Conservation (phyloP, 2,888 invertebrate genomes). For the Drosophila emarginata region DNA sequence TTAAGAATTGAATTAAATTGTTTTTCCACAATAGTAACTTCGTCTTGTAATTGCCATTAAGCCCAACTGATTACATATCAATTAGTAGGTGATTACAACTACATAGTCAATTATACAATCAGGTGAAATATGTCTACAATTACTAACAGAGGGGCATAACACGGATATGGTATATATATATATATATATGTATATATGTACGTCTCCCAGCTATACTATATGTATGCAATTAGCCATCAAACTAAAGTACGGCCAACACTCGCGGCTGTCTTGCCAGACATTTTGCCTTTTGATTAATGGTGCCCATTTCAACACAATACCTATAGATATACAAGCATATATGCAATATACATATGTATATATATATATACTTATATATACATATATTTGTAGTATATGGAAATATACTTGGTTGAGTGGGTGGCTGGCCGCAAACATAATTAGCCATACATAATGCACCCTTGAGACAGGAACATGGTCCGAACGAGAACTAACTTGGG, state of each 20-base stretch:
- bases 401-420: conserved; percentile 24
- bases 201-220: conserved; percentile 21
- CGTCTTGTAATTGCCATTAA: conserved; percentile 38
- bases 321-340: conserved; percentile 5
- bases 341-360: background rate
- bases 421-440: conserved; percentile 21
- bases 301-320: conserved; percentile 29
- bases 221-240: conserved; percentile 63
- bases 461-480: conserved; percentile 51
- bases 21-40: conserved; percentile 16
- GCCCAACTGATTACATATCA: conserved; percentile 56
- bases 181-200: background rate
- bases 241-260: conserved; percentile 46
- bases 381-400: background rate
- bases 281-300: conserved; percentile 62
- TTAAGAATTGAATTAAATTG: conserved; percentile 18
- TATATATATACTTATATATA: background rate
- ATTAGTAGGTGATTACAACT: conserved; percentile 47
- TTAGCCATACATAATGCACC: conserved; percentile 59
- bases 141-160: conserved; percentile 34
- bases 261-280: conserved; percentile 64
- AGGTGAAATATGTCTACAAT: conserved; percentile 65
- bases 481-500: conserved; percentile 10
- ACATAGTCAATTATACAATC: conserved; percentile 59
- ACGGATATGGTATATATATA: conserved; percentile 14